Base-by-base conservation (phyloP, 1,140 invertebrate species). In the Limonius californicus region DNA sequence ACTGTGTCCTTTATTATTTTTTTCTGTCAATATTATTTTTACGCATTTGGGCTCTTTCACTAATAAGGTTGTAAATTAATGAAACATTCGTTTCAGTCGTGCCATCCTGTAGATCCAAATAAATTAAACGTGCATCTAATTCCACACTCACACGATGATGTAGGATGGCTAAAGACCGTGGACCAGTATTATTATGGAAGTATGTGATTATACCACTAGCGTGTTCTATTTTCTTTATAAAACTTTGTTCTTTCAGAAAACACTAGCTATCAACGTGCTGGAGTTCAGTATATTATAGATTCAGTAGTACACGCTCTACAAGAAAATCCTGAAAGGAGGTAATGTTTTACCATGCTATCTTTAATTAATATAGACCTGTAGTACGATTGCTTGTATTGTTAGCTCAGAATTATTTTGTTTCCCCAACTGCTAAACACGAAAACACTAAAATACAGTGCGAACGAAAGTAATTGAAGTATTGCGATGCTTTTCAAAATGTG, bases 221-320 rank as follows among this genome's bases (percentile, higher is more conserved):
- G 30, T 35, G 1, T 54, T 12, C 2, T 16, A 53, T 11, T 19
- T 35, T 59, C 8, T 35, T 16, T 59, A 23, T 60, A 32, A 0
- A 15, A 0, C 0, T 30, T 67, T 72, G 72, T 67, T 63, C 73
- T 77, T 43, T 70, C 90, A 88, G 82, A 73, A 79, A 78, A 2
- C 82, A 84, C 12, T 73, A 70, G 0, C 89, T 88, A 50, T 2
- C 89, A 91, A 69, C 80, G 82, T 27, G 89, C 88, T n/a, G 90
- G 88, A 1, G 91, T 94, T 2, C 88, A 91, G 70, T 94, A 94
- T 70, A 95, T 95, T 57, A 72, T 97, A 11, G 91, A 95, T 73
- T 90, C 91, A 0, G 92, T 94, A 0, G 78, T 96, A 9, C 78
- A 84, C 12, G 87, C 90, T 59, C 78, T 97, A 0, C 69, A 85